Evolutionary conservation across 1,140 invertebrate genomes (phyloP).

Genomic region (Caenorhabditis brenneri): DNA sequence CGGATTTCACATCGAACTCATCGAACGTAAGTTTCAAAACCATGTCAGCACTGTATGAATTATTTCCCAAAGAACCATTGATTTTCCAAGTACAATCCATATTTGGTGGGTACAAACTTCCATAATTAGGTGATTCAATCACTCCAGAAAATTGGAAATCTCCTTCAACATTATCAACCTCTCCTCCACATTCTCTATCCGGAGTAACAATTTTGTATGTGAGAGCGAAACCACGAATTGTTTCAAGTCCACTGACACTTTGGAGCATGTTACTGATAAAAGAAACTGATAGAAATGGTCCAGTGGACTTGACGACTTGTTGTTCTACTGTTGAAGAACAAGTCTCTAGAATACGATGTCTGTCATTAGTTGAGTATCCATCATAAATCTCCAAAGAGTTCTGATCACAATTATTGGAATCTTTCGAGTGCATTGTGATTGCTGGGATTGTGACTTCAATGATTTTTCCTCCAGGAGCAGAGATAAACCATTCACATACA

Average conservation of each 20-base stretch:
- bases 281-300: constrained; percentile 42
- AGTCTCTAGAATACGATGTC: constrained; percentile 25
- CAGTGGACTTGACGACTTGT: constrained; percentile 14
- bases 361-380: constrained; percentile 39
- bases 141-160: constrained; percentile 46
- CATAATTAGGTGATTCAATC: constrained; percentile 68
- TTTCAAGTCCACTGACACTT: constrained; percentile 68
- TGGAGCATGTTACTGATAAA: constrained; percentile 37
- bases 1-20: constrained; percentile 61
- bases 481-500: constrained; percentile 66
- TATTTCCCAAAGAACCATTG: constrained; percentile 58
- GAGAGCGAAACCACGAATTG: constrained; percentile 64
- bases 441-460: constrained; percentile 68
- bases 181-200: constrained; percentile 61
- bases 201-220: constrained; percentile 71
- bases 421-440: constrained; percentile 30
- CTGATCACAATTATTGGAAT: neutral
- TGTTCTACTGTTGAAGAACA: constrained; percentile 8
- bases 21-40: constrained; percentile 50
- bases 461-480: constrained; percentile 68
- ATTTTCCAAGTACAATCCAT: constrained; percentile 72
- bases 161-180: constrained; percentile 47
- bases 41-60: neutral
- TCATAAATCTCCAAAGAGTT: constrained; percentile 64
- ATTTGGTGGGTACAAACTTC: constrained; percentile 65